Percentiles rank a stretch among this genome's conserved stretches.
phyloP scores from a whole-genome alignment of 2,888 invertebrate genomes.

The Lycaena phlaeas region DNA sequence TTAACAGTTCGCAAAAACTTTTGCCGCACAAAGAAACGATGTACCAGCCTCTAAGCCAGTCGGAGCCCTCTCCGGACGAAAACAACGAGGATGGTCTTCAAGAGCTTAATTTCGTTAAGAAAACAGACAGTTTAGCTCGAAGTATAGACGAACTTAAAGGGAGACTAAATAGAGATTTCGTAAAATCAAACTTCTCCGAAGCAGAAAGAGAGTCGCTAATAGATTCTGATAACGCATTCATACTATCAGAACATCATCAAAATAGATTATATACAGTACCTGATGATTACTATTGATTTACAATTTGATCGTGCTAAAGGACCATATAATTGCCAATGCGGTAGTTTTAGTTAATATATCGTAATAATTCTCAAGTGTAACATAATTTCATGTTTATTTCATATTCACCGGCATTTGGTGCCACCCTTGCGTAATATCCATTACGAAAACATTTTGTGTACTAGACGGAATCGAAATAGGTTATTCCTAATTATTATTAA shows the following conservation, averaged over 20 bases:
- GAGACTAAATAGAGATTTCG: conserved; percentile 40
- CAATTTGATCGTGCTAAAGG: not conserved
- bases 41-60: conserved; percentile 36
- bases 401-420: not conserved
- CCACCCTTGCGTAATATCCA: too few species aligned
- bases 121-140: conserved; percentile 29
- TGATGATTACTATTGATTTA: conserved; percentile 22
- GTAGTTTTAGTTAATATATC: conserved; percentile 6
- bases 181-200: conserved; percentile 40
- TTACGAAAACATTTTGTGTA: too few species aligned
- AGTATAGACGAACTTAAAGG: conserved; percentile 43
- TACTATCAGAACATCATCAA: conserved; percentile 44
- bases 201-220: conserved; percentile 49
- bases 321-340: not conserved
- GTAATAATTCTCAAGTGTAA: not conserved
- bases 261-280: conserved; percentile 36
- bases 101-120: conserved; percentile 35
- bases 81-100: conserved; percentile 25
- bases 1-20: conserved; percentile 73
- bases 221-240: conserved; percentile 52
- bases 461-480: too few species aligned
- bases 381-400: too few species aligned
- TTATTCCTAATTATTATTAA: too few species aligned
- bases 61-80: conserved; percentile 13
- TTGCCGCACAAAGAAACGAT: conserved; percentile 74